These are phyloP conservation scores for Erythrocercus mccallii DNA, from an alignment of 2,113 vertebrate species.

Conservation along the genomic window DNA sequence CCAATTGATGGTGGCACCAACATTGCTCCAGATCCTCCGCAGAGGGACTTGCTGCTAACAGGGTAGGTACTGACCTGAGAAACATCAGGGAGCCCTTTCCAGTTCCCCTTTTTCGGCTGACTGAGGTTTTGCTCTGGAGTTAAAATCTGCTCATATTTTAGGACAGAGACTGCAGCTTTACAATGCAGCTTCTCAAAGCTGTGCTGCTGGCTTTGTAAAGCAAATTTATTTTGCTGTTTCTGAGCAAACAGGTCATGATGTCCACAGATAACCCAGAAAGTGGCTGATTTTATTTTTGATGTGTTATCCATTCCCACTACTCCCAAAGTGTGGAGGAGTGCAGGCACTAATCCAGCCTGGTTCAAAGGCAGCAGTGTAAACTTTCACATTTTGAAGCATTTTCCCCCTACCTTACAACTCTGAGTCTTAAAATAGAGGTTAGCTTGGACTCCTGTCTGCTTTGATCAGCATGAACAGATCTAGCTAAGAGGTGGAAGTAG, in stretches of 20 bases:
- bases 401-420: neutral
- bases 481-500: neutral
- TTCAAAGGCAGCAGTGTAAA: neutral
- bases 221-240: neutral
- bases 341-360: neutral
- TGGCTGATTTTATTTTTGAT: neutral
- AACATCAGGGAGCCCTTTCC: neutral
- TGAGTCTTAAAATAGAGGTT: neutral
- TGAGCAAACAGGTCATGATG: neutral
- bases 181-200: neutral
- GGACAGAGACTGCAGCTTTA: neutral
- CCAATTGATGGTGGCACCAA: constrained; percentile 91
- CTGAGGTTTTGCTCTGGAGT: neutral
- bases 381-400: neutral
- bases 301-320: neutral
- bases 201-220: neutral
- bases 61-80: constrained; percentile 77
- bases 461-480: neutral
- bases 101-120: neutral
- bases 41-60: constrained; percentile 94
- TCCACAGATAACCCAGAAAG: neutral
- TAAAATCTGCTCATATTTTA: neutral
- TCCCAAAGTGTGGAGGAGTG: neutral
- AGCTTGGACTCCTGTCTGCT: neutral
- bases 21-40: constrained; percentile 85